A percentile compares a stretch with the other conserved stretches of the same genome.
These are phyloP conservation scores for Gnathonemus longibarbis DNA, from an alignment of 2,113 vertebrate species.

Conservation along the genomic window DNA sequence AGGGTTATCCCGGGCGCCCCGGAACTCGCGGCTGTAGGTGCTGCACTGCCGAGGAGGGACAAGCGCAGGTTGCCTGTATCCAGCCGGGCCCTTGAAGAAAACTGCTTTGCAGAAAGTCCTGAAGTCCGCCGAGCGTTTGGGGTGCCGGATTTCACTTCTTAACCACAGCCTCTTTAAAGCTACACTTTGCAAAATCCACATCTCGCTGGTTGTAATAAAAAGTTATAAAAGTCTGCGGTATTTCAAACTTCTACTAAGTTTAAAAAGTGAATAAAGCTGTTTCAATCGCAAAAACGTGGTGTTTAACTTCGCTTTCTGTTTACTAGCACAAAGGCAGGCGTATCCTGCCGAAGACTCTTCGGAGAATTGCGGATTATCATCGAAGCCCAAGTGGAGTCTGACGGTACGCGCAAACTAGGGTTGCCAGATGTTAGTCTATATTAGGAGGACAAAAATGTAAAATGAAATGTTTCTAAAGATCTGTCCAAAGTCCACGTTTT, in stretches of 20 bases:
- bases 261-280: neutral
- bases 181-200: neutral
- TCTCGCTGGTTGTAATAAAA: neutral
- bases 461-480: neutral
- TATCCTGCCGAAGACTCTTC: neutral
- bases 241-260: neutral
- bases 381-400: neutral
- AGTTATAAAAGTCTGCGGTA: neutral
- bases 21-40: conserved; percentile 49
- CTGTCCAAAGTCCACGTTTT: neutral
- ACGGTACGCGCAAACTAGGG: neutral
- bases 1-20: conserved; percentile 46
- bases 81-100: neutral
- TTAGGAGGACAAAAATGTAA: neutral
- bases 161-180: neutral
- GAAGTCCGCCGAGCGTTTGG: neutral
- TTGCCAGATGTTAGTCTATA: neutral
- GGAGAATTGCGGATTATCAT: neutral
- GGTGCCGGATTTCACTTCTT: neutral
- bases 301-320: neutral
- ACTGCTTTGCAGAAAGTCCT: neutral
- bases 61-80: neutral
- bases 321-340: neutral
- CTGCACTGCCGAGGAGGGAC: neutral
- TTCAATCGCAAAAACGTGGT: neutral